These are phyloP conservation scores for Fukomys damarensis DNA, from an alignment of 2,113 vertebrate species.

Conservation along the genomic window DNA sequence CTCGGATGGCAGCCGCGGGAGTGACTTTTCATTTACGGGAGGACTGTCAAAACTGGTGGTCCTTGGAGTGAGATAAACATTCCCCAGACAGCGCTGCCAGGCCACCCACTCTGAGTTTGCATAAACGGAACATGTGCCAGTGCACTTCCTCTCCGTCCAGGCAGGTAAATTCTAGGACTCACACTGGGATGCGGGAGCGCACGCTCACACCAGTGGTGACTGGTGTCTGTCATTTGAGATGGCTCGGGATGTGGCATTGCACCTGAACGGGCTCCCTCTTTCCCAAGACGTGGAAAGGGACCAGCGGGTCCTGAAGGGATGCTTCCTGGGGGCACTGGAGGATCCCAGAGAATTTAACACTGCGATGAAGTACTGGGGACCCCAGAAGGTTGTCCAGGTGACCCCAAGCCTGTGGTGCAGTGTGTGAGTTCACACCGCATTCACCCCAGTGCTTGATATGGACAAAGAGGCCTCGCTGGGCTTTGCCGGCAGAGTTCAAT, in stretches of 20 bases:
- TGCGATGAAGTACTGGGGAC: background rate
- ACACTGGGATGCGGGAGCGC: background rate
- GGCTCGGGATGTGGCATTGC: accelerated
- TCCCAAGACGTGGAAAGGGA: accelerated
- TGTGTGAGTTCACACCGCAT: accelerated
- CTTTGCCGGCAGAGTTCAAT: constrained; percentile 77
- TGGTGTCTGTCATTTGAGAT: background rate
- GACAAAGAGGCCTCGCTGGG: constrained; percentile 58
- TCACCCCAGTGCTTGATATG: background rate
- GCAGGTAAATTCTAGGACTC: constrained; percentile 72
- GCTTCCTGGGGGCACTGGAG: background rate
- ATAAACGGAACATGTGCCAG: constrained; percentile 71
- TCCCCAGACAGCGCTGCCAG: constrained; percentile 75
- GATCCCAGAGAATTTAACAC: background rate
- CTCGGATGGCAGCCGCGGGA: constrained; percentile 64
- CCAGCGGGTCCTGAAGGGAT: background rate
- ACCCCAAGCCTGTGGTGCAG: background rate
- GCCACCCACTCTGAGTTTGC: constrained; percentile 82
- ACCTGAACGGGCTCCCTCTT: accelerated
- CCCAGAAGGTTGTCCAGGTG: background rate
- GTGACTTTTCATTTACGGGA: constrained; percentile 80
- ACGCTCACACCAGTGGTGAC: background rate
- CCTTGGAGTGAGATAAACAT: constrained; percentile 85
- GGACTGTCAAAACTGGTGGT: constrained; percentile 82
- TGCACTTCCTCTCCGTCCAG: constrained; percentile 58